Base-by-base conservation (phyloP, 2,888 invertebrate species). In the Linyphia triangularis region DNA sequence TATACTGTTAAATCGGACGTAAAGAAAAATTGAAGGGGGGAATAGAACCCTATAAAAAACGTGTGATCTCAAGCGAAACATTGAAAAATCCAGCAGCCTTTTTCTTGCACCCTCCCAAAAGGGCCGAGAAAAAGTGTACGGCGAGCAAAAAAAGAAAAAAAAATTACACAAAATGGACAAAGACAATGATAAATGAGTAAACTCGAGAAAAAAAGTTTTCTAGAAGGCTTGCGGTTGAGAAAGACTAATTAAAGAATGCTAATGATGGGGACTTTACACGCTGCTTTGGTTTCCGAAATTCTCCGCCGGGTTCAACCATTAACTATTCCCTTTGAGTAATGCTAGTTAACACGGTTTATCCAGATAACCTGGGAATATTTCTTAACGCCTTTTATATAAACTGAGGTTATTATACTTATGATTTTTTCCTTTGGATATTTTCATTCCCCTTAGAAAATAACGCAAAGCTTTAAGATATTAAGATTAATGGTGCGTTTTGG, bases 111-210 rank as follows among this genome's bases (percentile, higher is more conserved):
- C 77, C 37, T 63, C 43, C n/a, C 37, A 43, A 26, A 40, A 40
- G 9, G 40, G 10, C n/a, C n/a, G 9, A 40, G 24, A 70, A 40
- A 40, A 37, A 16, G n/a, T 22, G 16, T 1, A 26, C 24, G 0
- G 22, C 19, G 61, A 51, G 24, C 16, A 61, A 77, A 63, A 63
- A 63, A 26, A 9, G 33, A 16, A 13, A 13, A 70, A 70, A 61
- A 40, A 40, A 70, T 22, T 40, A 33, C 24, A 26, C 4, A 59
- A 75, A 37, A 24, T 9, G 24, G n/a, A 59, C 70, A 82, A 40
- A 82, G 81, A 82, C 70, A 82, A 82, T 82, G 81, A 82, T 82
- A 82, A 82, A 82, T 82, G 81, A 70, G 24, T 77, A 26, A 37
- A 40, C 37, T 30, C 61, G 33, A 24, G 19, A 13, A 57, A 33